Percentiles rank a stretch among this genome's conserved stretches.
Evolutionary conservation across 2,888 invertebrate genomes (phyloP).

Genomic region (Hirtodrosophila cameraria): DNA sequence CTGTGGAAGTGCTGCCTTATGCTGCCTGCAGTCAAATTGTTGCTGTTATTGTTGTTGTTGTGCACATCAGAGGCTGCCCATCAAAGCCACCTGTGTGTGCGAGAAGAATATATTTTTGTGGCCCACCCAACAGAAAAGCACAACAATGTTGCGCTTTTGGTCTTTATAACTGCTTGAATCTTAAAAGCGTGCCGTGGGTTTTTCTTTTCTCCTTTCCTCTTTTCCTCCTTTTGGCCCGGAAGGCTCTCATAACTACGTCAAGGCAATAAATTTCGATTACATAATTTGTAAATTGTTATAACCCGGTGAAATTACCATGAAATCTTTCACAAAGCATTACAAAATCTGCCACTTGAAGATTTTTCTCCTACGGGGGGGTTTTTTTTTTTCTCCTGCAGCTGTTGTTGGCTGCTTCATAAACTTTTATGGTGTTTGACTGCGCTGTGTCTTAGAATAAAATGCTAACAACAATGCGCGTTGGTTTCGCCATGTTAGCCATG

Average conservation of each 20-base stretch:
- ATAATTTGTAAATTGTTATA: constrained; percentile 82
- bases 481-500: constrained; percentile 61
- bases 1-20: constrained; percentile 26
- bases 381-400: neutral
- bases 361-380: constrained; percentile 32
- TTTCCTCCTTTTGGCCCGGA: constrained; percentile 24
- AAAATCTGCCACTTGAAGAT: constrained; percentile 79
- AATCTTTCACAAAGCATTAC: constrained; percentile 77
- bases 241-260: constrained; percentile 34
- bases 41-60: no score
- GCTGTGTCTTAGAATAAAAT: constrained; percentile 25
- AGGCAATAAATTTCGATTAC: constrained; percentile 80
- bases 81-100: constrained; percentile 70
- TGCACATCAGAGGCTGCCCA: constrained; percentile 62
- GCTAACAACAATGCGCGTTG: constrained; percentile 62
- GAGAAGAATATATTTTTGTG: no score
- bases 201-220: neutral
- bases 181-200: constrained; percentile 40
- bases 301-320: constrained; percentile 79
- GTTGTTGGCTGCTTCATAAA: constrained; percentile 57
- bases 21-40: constrained; percentile 39
- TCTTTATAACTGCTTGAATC: constrained; percentile 24
- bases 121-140: constrained; percentile 48
- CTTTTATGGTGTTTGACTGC: constrained; percentile 72
- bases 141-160: constrained; percentile 7